phyloP scores from a whole-genome alignment of 1,140 invertebrate genomes.

The Sipha flava region DNA sequence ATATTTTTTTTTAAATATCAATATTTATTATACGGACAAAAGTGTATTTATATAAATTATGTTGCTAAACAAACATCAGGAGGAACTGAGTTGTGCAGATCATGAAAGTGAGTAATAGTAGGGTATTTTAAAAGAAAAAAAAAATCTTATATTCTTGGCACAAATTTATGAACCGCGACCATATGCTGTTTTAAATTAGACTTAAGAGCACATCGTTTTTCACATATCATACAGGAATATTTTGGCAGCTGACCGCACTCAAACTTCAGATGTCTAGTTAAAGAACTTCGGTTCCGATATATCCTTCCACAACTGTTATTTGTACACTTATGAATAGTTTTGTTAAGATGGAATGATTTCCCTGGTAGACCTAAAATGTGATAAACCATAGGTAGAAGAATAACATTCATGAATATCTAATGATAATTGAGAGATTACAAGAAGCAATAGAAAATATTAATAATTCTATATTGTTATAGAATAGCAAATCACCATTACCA shows the following conservation, averaged over 20 bases:
- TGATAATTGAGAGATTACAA: neutral
- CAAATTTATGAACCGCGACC: neutral
- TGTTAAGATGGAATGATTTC: neutral
- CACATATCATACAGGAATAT: conserved; percentile 43
- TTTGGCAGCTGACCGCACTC: conserved; percentile 45
- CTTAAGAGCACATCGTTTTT: neutral
- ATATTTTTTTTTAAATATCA: too few relatives aligned
- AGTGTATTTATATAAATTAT: too few relatives aligned
- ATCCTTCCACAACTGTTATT: conserved; percentile 6
- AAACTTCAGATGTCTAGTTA: conserved; percentile 42
- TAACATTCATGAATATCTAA: neutral
- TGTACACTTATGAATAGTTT: neutral
- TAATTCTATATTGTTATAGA: neutral
- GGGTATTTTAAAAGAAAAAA: neutral
- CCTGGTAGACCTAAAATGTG: neutral
- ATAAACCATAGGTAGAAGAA: neutral
- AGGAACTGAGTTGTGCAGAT: too few relatives aligned
- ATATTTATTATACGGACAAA: too few relatives aligned
- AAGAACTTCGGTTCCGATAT: conserved; percentile 41
- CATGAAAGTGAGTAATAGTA: too few relatives aligned
- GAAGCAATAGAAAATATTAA: neutral
- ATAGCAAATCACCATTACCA: neutral
- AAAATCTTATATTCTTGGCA: neutral
- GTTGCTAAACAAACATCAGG: too few relatives aligned
- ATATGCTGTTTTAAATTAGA: conserved; percentile 7